Evolutionary conservation across 1,140 invertebrate genomes (phyloP).

Genomic region (Potamilus streckersoni): DNA sequence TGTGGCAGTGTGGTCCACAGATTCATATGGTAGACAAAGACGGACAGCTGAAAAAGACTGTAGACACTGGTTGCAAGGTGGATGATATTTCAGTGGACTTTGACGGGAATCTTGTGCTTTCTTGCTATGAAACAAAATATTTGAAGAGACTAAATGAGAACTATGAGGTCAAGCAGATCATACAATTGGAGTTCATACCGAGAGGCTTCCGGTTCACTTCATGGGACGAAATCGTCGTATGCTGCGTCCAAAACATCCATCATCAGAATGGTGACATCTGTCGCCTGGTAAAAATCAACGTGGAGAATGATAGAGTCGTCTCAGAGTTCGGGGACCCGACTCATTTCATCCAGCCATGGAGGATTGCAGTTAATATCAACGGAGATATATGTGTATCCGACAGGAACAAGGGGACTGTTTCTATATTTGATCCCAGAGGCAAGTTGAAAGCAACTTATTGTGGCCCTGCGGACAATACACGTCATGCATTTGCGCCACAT

Average conservation of each 20-base stretch:
- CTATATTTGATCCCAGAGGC: conserved; percentile 22
- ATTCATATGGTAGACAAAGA: conserved; percentile 28
- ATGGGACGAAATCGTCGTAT: conserved; percentile 13
- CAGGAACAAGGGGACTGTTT: conserved; percentile 25
- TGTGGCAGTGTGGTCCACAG: conserved; percentile 29
- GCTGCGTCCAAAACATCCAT: conserved; percentile 27
- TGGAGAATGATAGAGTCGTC: not conserved
- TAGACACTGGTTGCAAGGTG: conserved; percentile 21
- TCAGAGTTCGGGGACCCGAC: conserved; percentile 1
- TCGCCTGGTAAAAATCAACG: conserved; percentile 4
- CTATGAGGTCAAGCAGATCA: not conserved
- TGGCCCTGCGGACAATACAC: conserved; percentile 8
- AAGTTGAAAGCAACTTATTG: conserved; percentile 17
- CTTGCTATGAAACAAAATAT: conserved; percentile 22
- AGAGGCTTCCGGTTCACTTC: conserved; percentile 16
- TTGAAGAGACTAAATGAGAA: conserved; percentile 12
- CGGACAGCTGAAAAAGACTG: conserved; percentile 20
- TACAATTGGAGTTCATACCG: conserved; percentile 14
- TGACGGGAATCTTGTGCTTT: conserved; percentile 13
- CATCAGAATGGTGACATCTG: conserved; percentile 18
- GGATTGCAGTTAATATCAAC: conserved; percentile 26
- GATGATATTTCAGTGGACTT: conserved; percentile 24
- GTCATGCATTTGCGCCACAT: conserved; percentile 24
- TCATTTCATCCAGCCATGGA: conserved; percentile 25
- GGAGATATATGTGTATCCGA: conserved; percentile 33